Conservation (phyloP, 2,113 vertebrate species). For the Edolisoma coerulescens region DNA sequence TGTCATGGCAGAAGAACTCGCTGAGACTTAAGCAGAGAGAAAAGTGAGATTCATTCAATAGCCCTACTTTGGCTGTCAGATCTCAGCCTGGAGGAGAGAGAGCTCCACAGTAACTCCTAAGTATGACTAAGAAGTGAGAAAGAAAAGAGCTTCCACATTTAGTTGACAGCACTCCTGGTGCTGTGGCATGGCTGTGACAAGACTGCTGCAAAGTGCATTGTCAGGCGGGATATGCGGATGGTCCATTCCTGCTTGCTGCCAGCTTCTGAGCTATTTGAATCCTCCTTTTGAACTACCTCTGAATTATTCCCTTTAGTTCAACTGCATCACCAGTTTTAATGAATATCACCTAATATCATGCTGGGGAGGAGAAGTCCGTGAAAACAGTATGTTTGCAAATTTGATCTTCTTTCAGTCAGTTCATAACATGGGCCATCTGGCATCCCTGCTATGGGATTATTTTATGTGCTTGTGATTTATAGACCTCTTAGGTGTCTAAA, state of each 20-base stretch:
- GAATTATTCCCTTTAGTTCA: background rate
- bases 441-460: background rate
- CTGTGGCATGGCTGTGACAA: background rate
- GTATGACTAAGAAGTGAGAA: background rate
- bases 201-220: background rate
- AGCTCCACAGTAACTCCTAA: background rate
- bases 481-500: background rate
- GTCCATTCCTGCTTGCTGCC: rapidly evolving
- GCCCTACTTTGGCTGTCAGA: background rate
- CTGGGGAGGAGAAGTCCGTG: background rate
- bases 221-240: background rate
- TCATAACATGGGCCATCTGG: background rate
- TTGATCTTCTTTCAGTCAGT: background rate
- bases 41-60: background rate
- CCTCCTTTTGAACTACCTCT: background rate
- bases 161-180: background rate
- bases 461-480: background rate
- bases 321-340: background rate
- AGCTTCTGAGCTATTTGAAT: background rate
- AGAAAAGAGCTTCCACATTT: background rate
- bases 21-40: background rate
- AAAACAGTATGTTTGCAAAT: background rate
- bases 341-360: background rate
- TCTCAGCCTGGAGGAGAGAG: background rate
- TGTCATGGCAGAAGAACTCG: background rate